Evolutionary conservation across 2,888 invertebrate species (phyloP), one percentile per base, ranked within the genome.

Genomic region (Tenthredo amoena): DNA sequence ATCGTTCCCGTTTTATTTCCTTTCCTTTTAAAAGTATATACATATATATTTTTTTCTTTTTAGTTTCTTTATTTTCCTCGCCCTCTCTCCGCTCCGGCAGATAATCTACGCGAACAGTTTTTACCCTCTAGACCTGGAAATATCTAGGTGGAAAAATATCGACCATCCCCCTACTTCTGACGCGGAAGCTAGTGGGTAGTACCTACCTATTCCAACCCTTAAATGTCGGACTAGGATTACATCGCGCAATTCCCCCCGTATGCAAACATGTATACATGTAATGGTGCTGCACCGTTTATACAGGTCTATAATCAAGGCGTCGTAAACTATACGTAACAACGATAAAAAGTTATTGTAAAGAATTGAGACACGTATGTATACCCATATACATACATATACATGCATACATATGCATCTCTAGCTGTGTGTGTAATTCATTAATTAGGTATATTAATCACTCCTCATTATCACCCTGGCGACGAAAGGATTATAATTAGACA

Each of bases 401-500:
- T 0, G 15, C 47, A 3, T 15, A 3, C 15, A 0, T 15, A 0
- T 3, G 18, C 7, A n/a, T 5, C 37, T 37, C 4, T 37, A 5
- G 3, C 37, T 43, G 43, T 50, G 18, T n/a, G 50, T n/a, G 18
- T 74, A 47, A 76, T 76, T 47, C 26, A 47, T 43, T 76, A 76
- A 76, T 47, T 21, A 21, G 40, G 26, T 26, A 15, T 31, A 26
- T 31, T 76, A 43, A 76, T 76, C 76, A 47, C 47, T 31, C 18
- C 31, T 71, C 26, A 71, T 71, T n/a, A 71, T 71, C 71, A 34
- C 18, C 37, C 18, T 37, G 71, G n/a, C 37, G 37, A 71, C 15
- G 15, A 71, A 7, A 15, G 7, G 26, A 76, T 55, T 72, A 40
- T 76, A 26, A 76, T 76, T 47, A 76, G 26, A 47, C 47, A 76